Conservation (phyloP, 2,888 invertebrate species). For the Idaea dimidiata region DNA sequence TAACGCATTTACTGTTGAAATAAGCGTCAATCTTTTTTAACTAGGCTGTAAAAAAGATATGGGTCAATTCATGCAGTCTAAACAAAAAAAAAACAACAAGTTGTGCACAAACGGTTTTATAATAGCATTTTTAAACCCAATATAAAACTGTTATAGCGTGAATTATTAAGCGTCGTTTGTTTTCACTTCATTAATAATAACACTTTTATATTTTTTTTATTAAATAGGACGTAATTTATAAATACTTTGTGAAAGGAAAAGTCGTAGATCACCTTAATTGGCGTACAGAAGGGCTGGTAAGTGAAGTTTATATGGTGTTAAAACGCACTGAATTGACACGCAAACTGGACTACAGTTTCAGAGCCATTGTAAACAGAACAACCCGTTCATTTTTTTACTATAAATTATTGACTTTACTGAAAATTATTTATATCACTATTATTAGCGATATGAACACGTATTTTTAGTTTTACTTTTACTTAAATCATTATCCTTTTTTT, state of each 20-base stretch:
- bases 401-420: too few relatives aligned
- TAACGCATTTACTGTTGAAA: slow-evolving; percentile 40
- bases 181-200: slow-evolving; percentile 74
- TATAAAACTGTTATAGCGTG: slow-evolving; percentile 43
- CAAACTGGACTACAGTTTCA: slow-evolving; percentile 46
- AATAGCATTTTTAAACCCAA: slow-evolving; percentile 27
- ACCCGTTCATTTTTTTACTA: slow-evolving; percentile 11
- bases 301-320: slow-evolving; percentile 55
- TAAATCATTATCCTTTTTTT: too few relatives aligned
- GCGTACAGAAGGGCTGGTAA: slow-evolving; percentile 53
- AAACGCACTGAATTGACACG: slow-evolving; percentile 37
- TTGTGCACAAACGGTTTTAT: slow-evolving; percentile 19
- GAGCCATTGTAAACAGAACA: not conserved
- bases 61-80: slow-evolving; percentile 16
- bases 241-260: slow-evolving; percentile 62
- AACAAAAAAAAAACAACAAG: slow-evolving; percentile 17
- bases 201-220: slow-evolving; percentile 66
- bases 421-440: too few relatives aligned
- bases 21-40: slow-evolving; percentile 28
- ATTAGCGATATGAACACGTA: too few relatives aligned
- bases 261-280: slow-evolving; percentile 75
- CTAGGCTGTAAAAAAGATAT: slow-evolving; percentile 10
- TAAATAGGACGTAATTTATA: slow-evolving; percentile 69
- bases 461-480: too few relatives aligned
- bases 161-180: slow-evolving; percentile 61